Base-by-base conservation (phyloP, 2,888 invertebrate species). In the Thysanoteuthis rhombus region DNA sequence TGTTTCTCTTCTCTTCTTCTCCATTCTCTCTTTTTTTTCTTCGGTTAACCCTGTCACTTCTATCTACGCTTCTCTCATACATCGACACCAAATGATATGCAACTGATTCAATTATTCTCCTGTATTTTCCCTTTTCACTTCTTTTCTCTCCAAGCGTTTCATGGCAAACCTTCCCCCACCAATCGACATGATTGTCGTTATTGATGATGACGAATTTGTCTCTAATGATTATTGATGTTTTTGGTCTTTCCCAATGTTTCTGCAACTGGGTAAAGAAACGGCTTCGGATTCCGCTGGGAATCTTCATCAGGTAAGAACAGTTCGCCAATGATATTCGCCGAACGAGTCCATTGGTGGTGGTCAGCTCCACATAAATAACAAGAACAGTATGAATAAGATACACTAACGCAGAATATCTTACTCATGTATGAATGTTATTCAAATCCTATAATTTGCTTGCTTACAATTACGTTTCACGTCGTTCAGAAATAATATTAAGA, bases 61-160 rank as follows among this genome's bases (percentile, higher is more conserved):
- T n/a, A 22, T n/a, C 36, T n/a, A 75, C 75, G 12, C 75, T n/a
- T 75, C n/a, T 36, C 12, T 36, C n/a, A 10, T 36, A n/a, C 36
- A 75, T n/a, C 75, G 75, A 36, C 75, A 75, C n/a, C 75, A 75
- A 75, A n/a, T 36, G 75, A 75, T 75, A 75, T 36, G 75, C 75
- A 75, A 75, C 75, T 75, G 75, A 75, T 75, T 75, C 75, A 75
- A 75, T 75, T 75, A 75, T 75, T n/a, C n/a, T 36, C 75, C n/a
- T 75, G n/a, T 36, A 75, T 75, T 75, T 75, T 36, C 16, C 75
- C n/a, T 12, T 75, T 75, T n/a, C n/a, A n/a, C n/a, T n/a, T n/a
- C 36, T 52, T 75, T 75, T 16, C 75, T 36, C 75, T 75, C 16
- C 36, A 3, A 75, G 75, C 75, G 16, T 75, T 75, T 75, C 75